Evolutionary conservation across 2,888 invertebrate genomes (phyloP), one percentile per base, ranked within the genome.

Genomic region (Drosophila fulvimacula): DNA sequence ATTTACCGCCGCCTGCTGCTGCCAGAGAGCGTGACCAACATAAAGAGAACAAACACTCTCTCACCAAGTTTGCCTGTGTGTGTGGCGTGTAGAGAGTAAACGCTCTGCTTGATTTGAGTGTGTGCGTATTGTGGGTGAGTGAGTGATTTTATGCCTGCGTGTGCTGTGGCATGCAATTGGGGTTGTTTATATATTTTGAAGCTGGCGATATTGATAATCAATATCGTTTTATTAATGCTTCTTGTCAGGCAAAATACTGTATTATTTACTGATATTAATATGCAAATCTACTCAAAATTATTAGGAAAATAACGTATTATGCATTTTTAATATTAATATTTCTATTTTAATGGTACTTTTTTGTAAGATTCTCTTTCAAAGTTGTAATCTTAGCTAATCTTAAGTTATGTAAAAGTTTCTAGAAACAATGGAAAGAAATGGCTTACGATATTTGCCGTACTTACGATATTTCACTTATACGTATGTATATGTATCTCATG

Each of bases 181-280:
- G 69, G 68, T 59, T 67, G 68, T 60, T 60, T 56, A 34, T 34
- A 34, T 34, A 60, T 42, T 42, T 59, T 58, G 21, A 48, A 57
- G 17, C 63, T 32, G 41, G 32, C 41, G 53, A 65, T 65, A 74
- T 74, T 58, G 65, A 61, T 69, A 36, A 74, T 69, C 46, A 74
- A 69, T 69, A 73, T 64, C 42, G 46, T 64, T 64, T 65, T 24
- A 30, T 11, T 24, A 44, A 36, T 42, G 32, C 32, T 34, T 15
- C 15, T 49, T 7, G 7, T 15, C 19, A 34, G 27, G 19, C 19
- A 34, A 9, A 1, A 34, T 27, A 24, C 27, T 27, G 13, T 49
- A 49, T 32, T 32, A 32, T 13, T 49, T 10, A 34, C 10, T 15
- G 21, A 21, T 15, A 15, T 21, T 21, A 19, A 30, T 17, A 24